Evolutionary conservation across 2,113 vertebrate genomes (phyloP), one percentile per base, ranked within the genome.

Genomic region (Pandion haliaetus): DNA sequence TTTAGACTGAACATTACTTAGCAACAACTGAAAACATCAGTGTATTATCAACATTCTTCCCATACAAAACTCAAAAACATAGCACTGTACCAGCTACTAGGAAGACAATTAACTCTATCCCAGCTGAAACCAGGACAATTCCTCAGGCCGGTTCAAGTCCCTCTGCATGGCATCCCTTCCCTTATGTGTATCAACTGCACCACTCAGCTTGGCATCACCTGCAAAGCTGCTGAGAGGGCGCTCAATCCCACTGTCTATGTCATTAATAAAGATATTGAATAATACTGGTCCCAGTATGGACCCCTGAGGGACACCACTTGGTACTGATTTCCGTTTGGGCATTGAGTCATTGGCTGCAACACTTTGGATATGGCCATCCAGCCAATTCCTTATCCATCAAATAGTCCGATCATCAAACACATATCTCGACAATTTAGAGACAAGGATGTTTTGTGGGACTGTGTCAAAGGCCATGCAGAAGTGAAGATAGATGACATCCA

Each of bases 201-300:
- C 15, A 15, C 9, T 44, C 19, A 44, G 52, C 42, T 34, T 47
- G 13, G 17, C 34, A 5, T 34, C 36, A 34, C 5, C 44, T 29
- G 14, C 42, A 69, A 82, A 82, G 14, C 13, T 47, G 20, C 34
- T 82, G 34, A 58, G 28, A 12, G 26, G 45, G 13, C 4, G 17
- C 28, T 58, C 13, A 24, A 38, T 47, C 17, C 42, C 63, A 24
- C 25, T 24, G 9, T 17, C 32, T 44, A 11, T 44, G 15, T 36
- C 38, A 66, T 44, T 67, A 36, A 15, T 24, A 67, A 44, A 57
- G 25, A 11, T 18, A 55, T 19, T 36, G 12, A 69, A 67, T 44
- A 45, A 9, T 36, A 45, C 12, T 36, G 5, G 20, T 57, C 20
- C 5, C 32, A 31, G 0, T 38, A 31, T 1, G 1, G 38, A 52